These are phyloP conservation scores for Mus caroli DNA, from an alignment of 2,797 vertebrate genomes.

Conservation along the genomic window DNA sequence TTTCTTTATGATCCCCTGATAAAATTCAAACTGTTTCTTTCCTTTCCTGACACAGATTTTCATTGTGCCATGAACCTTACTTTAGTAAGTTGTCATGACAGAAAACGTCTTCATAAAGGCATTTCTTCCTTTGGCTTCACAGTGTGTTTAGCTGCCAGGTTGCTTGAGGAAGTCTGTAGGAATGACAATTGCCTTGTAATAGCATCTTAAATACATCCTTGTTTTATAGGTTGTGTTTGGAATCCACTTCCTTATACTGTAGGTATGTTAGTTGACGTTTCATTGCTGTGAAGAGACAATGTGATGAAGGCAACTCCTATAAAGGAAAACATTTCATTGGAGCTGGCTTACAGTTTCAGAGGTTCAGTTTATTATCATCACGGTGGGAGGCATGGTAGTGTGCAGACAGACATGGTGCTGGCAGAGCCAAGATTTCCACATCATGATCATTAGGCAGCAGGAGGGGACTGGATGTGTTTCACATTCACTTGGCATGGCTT, in stretches of 20 bases:
- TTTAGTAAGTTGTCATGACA: conserved; percentile 75
- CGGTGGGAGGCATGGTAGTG: neutral
- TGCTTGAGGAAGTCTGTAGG: conserved; percentile 80
- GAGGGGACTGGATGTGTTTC: neutral
- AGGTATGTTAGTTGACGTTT: neutral
- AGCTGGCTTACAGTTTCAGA: neutral
- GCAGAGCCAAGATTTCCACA: neutral
- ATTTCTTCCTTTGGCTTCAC: conserved; percentile 83
- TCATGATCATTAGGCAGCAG: neutral
- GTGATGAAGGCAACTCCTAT: neutral
- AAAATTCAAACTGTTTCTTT: conserved; percentile 79
- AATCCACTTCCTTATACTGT: conserved; percentile 76
- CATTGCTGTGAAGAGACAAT: neutral
- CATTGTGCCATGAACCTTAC: conserved; percentile 61
- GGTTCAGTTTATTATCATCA: neutral
- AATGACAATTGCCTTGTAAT: conserved; percentile 76
- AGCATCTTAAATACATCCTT: conserved; percentile 81
- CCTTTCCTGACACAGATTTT: conserved; percentile 76
- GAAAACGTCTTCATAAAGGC: conserved; percentile 67
- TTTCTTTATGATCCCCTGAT: conserved; percentile 70
- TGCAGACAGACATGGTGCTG: neutral
- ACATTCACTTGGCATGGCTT: neutral
- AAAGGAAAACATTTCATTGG: neutral
- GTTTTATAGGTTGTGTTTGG: conserved; percentile 76
- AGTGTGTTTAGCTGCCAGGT: conserved; percentile 71